Evolutionary conservation across 2,113 vertebrate species (phyloP).

Genomic region (Proterorhinus semilunaris): DNA sequence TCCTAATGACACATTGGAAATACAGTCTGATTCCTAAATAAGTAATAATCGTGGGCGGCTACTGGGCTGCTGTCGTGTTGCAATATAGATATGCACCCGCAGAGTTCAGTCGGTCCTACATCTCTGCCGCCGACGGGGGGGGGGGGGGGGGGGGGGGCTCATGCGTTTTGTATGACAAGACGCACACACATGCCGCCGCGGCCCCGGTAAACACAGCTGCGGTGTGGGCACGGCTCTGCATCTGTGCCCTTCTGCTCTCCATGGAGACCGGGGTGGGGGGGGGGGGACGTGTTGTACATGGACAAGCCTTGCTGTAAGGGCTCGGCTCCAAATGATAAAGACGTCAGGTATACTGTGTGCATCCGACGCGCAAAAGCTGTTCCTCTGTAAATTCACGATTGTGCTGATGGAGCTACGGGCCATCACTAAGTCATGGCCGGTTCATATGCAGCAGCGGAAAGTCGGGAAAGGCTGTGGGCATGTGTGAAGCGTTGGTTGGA

Average conservation of each 20-base stretch:
- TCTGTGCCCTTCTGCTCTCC: conserved; percentile 9
- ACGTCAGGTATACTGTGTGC: conserved; percentile 1
- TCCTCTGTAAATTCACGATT: background rate
- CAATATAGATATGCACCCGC: conserved; percentile 49
- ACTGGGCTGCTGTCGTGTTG: conserved; percentile 25
- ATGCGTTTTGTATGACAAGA: conserved; percentile 45
- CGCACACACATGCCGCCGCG: conserved; percentile 32
- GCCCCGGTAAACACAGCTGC: conserved; percentile 50
- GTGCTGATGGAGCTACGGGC: background rate
- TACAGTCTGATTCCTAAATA: conserved; percentile 1
- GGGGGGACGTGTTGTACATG: background rate
- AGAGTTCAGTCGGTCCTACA: conserved; percentile 48
- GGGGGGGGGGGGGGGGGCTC: conserved; percentile 27
- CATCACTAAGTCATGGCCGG: background rate
- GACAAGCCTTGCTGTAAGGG: background rate
- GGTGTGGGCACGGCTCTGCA: conserved; percentile 25
- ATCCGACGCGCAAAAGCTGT: background rate
- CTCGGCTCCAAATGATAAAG: background rate
- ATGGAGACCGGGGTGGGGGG: background rate
- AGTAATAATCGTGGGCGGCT: conserved; percentile 7
- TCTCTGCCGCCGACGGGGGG: conserved; percentile 29
- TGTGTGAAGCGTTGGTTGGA: background rate
- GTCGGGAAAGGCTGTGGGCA: background rate
- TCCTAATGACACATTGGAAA: background rate
- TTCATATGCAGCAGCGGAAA: background rate